These are phyloP conservation scores for Parascotia fuliginaria DNA, from an alignment of 2,888 invertebrate genomes.

Conservation along the genomic window DNA sequence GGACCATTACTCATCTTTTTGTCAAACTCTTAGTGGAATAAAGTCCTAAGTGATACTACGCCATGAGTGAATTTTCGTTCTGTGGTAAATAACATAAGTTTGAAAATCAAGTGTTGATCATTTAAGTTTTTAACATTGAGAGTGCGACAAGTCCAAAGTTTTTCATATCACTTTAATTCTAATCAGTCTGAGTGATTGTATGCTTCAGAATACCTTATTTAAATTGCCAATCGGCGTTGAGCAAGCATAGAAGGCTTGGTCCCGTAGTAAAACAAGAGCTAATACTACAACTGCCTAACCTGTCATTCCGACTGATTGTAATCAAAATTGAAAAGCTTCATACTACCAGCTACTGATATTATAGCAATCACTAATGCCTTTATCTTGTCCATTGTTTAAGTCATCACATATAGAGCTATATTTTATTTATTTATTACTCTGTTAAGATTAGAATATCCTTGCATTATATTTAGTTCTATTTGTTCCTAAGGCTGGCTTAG, in stretches of 20 bases:
- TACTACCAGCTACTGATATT: slow-evolving; percentile 42
- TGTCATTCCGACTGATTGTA: neutral
- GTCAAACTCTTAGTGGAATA: no score
- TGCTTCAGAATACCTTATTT: no score
- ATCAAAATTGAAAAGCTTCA: neutral
- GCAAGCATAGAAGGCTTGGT: no score
- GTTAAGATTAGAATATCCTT: slow-evolving; percentile 60
- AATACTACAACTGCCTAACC: no score
- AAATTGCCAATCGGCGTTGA: no score
- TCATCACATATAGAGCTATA: slow-evolving; percentile 73
- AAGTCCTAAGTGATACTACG: no score
- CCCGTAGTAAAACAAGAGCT: no score
- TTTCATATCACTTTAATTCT: neutral
- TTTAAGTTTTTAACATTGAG: no score
- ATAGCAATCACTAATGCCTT: slow-evolving; percentile 72
- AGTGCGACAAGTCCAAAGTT: neutral
- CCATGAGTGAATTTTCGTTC: no score
- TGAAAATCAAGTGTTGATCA: no score
- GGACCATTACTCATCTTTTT: no score
- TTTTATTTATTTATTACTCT: slow-evolving; percentile 77
- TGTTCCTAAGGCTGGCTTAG: slow-evolving; percentile 67
- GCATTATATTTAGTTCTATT: slow-evolving; percentile 49
- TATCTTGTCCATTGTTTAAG: slow-evolving; percentile 78
- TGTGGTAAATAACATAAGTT: no score
- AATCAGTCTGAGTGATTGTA: neutral